Conservation (phyloP, 2,888 invertebrate species). For the Chirona hameri region DNA sequence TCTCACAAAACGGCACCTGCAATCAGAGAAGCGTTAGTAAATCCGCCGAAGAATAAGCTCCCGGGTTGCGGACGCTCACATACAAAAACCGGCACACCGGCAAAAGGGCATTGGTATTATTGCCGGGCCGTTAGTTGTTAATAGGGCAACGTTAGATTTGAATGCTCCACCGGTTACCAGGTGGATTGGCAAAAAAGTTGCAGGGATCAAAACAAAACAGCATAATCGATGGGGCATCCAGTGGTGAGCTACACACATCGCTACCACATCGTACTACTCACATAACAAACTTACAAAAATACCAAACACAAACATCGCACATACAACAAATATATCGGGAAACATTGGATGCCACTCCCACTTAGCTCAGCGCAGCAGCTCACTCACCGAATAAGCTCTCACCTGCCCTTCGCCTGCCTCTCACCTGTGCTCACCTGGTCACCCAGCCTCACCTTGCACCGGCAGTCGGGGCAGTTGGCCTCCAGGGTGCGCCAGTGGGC, state of each 20-base stretch:
- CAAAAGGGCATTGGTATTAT: no score
- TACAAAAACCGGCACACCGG: not conserved
- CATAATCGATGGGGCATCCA: no score
- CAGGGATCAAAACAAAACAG: no score
- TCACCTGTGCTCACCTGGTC: constrained; percentile 42
- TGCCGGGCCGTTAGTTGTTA: not conserved
- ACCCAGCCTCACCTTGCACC: constrained; percentile 61
- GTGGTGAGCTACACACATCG: no score
- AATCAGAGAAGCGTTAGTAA: constrained; percentile 45
- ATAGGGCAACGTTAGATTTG: not conserved
- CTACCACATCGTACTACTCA: no score
- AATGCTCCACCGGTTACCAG: no score
- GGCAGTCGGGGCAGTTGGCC: constrained; percentile 66
- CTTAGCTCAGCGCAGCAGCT: not conserved
- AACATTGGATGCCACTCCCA: no score
- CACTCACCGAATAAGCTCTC: not conserved
- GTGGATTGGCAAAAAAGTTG: no score
- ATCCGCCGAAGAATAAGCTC: constrained; percentile 26
- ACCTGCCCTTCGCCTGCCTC: not conserved
- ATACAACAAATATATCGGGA: no score
- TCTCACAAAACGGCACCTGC: constrained; percentile 90
- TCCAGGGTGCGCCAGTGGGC: constrained; percentile 55
- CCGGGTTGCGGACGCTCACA: not conserved
- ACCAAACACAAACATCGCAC: no score
- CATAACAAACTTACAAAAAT: no score